Conservation (phyloP, 53 echinoderm and acorn worm genomes). For the Paracentrotus lividus region DNA sequence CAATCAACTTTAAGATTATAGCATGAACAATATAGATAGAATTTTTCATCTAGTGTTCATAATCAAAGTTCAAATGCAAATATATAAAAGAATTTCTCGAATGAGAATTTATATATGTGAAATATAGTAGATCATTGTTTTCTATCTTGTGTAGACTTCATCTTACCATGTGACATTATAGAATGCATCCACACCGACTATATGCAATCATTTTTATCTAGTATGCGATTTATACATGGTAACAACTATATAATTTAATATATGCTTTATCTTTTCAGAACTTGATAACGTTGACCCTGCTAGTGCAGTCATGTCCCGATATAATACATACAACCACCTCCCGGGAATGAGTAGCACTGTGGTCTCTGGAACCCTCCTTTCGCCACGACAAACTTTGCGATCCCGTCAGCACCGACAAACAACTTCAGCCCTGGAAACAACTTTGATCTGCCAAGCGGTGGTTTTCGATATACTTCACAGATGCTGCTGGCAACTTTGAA, state of each 20-base stretch:
- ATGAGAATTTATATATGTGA: no score
- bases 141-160: no score
- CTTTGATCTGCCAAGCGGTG: constrained; percentile 63
- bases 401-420: constrained; percentile 16
- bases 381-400: constrained; percentile 78
- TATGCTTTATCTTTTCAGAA: not conserved
- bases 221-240: no score
- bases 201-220: no score
- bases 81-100: no score
- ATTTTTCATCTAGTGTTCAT: no score
- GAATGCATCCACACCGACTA: no score
- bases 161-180: no score
- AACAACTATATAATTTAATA: not conserved
- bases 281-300: constrained; percentile 34
- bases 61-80: no score
- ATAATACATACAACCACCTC: constrained; percentile 22
- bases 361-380: constrained; percentile 75
- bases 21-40: no score
- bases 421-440: constrained; percentile 47
- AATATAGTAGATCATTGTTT: no score
- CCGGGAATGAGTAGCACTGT: constrained; percentile 65
- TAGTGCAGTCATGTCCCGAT: constrained; percentile 65
- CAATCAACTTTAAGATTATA: no score
- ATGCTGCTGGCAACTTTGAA: constrained; percentile 79
- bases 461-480: constrained; percentile 79